Percentiles rank a stretch among this genome's conserved stretches.
Evolutionary conservation across 2,888 invertebrate genomes (phyloP).

Genomic region (Drosophila kuntzei): DNA sequence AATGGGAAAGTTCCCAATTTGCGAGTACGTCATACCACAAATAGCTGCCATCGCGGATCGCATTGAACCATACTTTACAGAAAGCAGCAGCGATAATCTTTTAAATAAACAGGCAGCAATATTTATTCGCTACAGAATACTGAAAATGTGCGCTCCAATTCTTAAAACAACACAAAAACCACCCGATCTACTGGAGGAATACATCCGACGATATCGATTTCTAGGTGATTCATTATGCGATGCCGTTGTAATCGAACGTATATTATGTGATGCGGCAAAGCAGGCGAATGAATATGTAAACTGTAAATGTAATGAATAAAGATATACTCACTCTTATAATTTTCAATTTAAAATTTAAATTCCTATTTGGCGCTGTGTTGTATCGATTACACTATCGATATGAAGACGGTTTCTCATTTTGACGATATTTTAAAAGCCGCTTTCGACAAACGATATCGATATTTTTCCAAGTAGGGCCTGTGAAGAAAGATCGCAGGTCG

Average conservation of each 20-base stretch:
- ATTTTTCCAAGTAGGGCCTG: neutral
- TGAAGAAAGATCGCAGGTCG: constrained; percentile 1
- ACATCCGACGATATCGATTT: constrained; percentile 23
- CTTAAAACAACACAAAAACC: constrained; percentile 16
- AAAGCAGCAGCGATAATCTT: neutral
- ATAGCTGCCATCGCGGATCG: constrained; percentile 28
- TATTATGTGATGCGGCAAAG: neutral
- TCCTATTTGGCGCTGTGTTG: neutral
- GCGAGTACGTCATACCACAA: constrained; percentile 34
- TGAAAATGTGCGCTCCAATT: constrained; percentile 45
- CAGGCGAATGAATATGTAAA: neutral
- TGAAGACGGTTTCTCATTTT: neutral
- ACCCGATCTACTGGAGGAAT: constrained; percentile 19
- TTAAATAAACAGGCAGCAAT: constrained; percentile 15
- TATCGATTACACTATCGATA: neutral
- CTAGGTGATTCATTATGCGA: constrained; percentile 31
- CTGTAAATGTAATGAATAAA: constrained; percentile 5
- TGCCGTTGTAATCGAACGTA: constrained; percentile 20
- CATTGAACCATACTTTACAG: constrained; percentile 29
- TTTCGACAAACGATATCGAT: constrained; percentile 10
- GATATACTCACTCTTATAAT: neutral
- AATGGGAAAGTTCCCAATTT: constrained; percentile 37
- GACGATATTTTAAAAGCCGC: neutral
- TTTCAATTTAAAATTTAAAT: neutral
- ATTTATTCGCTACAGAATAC: constrained; percentile 43